Conservation (phyloP, 2,888 invertebrate genomes). For the Tipula helvola region DNA sequence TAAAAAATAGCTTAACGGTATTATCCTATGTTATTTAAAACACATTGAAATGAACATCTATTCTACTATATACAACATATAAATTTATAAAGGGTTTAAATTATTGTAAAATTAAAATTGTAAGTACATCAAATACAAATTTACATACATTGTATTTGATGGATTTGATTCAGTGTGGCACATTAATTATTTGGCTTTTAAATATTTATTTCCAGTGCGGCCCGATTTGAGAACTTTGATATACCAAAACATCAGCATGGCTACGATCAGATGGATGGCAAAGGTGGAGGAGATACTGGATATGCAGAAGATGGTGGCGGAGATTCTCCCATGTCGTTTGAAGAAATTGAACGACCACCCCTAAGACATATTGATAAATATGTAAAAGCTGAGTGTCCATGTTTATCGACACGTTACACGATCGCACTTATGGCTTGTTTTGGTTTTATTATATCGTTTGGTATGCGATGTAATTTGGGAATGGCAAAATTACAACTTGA, state of each 20-base stretch:
- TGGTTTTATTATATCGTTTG: conserved; percentile 90
- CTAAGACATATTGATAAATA: conserved; percentile 79
- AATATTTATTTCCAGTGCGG: conserved; percentile 10
- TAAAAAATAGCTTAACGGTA: neutral
- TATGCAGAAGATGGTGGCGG: conserved; percentile 39
- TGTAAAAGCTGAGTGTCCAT: conserved; percentile 74
- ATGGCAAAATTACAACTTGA: conserved; percentile 84
- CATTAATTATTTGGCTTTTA: neutral
- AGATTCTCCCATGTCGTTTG: conserved; percentile 62
- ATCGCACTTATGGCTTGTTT: conserved; percentile 75
- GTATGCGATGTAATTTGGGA: conserved; percentile 98
- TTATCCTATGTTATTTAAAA: neutral
- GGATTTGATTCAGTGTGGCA: neutral
- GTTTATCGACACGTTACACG: conserved; percentile 75
- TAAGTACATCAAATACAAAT: too few relatives aligned
- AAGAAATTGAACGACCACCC: conserved; percentile 73
- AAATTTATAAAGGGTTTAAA: too few relatives aligned
- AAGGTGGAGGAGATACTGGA: conserved; percentile 23
- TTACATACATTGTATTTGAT: too few relatives aligned
- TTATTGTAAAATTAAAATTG: too few relatives aligned
- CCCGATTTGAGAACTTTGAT: conserved; percentile 30
- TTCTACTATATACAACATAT: too few relatives aligned
- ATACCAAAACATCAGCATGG: conserved; percentile 23
- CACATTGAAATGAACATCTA: neutral
- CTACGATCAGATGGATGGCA: conserved; percentile 30